Evolutionary conservation across 2,888 invertebrate species (phyloP).

Genomic region (Oeneis ivallda): DNA sequence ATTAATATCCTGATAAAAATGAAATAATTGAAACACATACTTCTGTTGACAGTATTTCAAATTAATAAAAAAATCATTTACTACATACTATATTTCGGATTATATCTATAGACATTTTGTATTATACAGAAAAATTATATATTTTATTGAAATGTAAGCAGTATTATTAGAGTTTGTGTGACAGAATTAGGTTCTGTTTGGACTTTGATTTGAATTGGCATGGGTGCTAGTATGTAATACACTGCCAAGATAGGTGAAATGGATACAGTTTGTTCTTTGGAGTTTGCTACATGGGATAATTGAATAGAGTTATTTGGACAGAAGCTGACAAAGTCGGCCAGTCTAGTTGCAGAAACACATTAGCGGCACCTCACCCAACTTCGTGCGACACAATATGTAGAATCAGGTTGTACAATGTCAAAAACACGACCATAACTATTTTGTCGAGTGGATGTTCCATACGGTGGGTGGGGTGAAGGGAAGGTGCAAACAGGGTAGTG

Average conservation of each 20-base stretch:
- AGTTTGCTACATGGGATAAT: constrained; percentile 3
- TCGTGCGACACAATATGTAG: not conserved
- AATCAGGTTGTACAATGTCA: no score
- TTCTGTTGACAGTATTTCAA: not conserved
- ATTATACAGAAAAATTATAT: constrained; percentile 18
- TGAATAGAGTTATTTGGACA: not conserved
- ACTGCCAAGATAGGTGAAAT: constrained; percentile 43
- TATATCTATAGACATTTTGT: constrained; percentile 5
- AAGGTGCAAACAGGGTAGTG: not conserved
- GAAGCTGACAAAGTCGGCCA: not conserved
- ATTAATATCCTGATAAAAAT: constrained; percentile 1
- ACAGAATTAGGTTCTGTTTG: constrained; percentile 27
- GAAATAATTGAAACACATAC: not conserved
- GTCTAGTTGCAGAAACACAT: not conserved
- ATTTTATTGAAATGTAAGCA: constrained; percentile 39
- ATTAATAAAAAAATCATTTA: not conserved
- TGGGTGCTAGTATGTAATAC: constrained; percentile 46
- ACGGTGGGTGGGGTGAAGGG: not conserved
- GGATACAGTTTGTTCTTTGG: constrained; percentile 23
- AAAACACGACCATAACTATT: no score
- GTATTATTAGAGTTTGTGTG: constrained; percentile 41
- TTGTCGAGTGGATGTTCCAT: no score
- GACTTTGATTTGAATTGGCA: constrained; percentile 33
- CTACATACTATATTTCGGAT: constrained; percentile 1
- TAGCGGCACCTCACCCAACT: not conserved